phyloP scores from a whole-genome alignment of 2,113 vertebrate species.

The Aix galericulata region DNA sequence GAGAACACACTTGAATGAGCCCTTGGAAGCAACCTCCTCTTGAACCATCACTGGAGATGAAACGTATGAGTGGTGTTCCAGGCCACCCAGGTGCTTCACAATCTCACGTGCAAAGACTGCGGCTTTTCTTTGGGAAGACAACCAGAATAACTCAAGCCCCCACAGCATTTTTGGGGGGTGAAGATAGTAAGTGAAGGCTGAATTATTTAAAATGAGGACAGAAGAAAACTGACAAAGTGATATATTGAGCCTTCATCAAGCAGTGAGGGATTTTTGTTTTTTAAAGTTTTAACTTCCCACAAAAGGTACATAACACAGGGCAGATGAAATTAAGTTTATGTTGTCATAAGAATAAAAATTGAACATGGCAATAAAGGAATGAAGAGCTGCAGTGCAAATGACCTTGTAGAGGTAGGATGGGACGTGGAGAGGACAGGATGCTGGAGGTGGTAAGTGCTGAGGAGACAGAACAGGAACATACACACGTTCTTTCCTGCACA shows the following conservation, averaged over 20 bases:
- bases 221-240: not conserved
- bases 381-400: not conserved
- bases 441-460: rapidly evolving
- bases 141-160: not conserved
- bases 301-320: not conserved
- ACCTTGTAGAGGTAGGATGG: not conserved
- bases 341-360: not conserved
- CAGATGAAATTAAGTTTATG: not conserved
- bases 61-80: not conserved
- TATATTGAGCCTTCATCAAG: not conserved
- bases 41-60: not conserved
- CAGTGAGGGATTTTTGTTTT: not conserved
- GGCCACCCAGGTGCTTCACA: not conserved
- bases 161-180: not conserved
- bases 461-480: not conserved
- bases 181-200: not conserved
- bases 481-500: not conserved
- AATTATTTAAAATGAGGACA: not conserved
- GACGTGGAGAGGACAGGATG: not conserved
- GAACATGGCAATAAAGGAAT: not conserved
- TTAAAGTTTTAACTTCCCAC: not conserved
- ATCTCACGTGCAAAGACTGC: not conserved
- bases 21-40: not conserved
- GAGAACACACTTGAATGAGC: not conserved
- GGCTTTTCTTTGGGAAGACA: not conserved